phyloP scores from a whole-genome alignment of 1,140 invertebrate species.

The Adelges cooleyi region DNA sequence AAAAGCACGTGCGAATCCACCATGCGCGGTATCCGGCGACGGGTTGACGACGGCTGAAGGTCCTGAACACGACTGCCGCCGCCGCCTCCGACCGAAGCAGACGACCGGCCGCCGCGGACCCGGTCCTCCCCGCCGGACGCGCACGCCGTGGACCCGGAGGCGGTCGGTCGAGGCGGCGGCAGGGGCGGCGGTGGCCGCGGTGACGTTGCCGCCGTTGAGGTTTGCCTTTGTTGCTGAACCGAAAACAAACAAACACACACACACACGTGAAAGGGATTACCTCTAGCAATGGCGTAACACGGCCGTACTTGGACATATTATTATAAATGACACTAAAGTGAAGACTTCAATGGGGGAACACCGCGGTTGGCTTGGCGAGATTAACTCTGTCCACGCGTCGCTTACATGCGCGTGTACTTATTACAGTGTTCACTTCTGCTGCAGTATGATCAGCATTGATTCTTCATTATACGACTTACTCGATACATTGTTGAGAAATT shows the following conservation, averaged over 20 bases:
- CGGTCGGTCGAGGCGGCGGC: not conserved
- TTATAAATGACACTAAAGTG: too few relatives aligned
- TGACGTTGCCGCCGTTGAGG: not conserved
- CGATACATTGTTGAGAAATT: too few relatives aligned
- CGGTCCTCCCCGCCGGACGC: too few relatives aligned
- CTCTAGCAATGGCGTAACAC: not conserved
- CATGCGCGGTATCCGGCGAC: not conserved
- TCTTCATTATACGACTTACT: too few relatives aligned
- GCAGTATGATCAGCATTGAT: too few relatives aligned
- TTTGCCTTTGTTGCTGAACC: slow-evolving; percentile 7
- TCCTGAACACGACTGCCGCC: not conserved
- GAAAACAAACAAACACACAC: slow-evolving; percentile 25
- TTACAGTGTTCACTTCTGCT: too few relatives aligned
- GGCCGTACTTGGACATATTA: too few relatives aligned
- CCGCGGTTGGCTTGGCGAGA: too few relatives aligned
- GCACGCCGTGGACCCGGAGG: too few relatives aligned
- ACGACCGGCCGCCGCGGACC: not conserved
- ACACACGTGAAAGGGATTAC: slow-evolving; percentile 1
- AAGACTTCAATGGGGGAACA: too few relatives aligned
- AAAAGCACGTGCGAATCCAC: not conserved
- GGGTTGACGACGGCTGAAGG: not conserved
- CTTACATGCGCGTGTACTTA: too few relatives aligned
- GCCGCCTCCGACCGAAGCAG: slow-evolving; percentile 1
- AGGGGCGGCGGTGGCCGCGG: not conserved
- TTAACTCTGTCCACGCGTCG: too few relatives aligned